Base-by-base conservation (phyloP, 2,797 vertebrate species). In the Eurystomus glaucurus region DNA sequence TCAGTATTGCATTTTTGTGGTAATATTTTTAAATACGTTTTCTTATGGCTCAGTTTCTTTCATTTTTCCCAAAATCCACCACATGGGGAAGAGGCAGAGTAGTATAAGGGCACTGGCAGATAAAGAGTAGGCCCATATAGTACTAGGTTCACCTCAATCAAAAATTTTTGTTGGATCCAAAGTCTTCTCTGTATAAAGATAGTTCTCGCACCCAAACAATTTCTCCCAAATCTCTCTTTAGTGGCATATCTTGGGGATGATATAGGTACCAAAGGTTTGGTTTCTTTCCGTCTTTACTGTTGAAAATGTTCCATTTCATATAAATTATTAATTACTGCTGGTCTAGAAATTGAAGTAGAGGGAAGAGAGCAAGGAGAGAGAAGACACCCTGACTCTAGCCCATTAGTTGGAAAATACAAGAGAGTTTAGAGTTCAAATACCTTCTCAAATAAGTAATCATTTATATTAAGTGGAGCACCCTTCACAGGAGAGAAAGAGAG, bases 261-360 rank as follows among this genome's bases (percentile, higher is more conserved):
- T 45, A 79, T 5, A 43, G 55, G 19, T 66, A 87, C 66, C 57
- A 79, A 86, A 66, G 54, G 70, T 17, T 35, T 78, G n/a, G 33
- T 79, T 93, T 90, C 90, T 92, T 92, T 92, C 77, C 51, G 17
- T 54, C 46, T 69, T 93, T 72, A 50, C 51, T 70, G 60, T 35
- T 79, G 58, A 46, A 85, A 91, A 76, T 86, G 51, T 82, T 87
- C 46, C 17, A 28, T 69, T 81, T 84, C 29, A 66, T 58, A 70
- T 33, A 75, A 92, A 90, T 61, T 81, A 65, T 75, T 80, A 88
- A 88, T 28, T n/a, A 43, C 37, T n/a, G 20, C 15, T 66, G 37
- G 46, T 91, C 46, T 78, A 82, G n/a, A 90, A 70, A 84, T 41
- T 3, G 2, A 94, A 85, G 39, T 20, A 79, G 28, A 86, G 31